Conservation (phyloP, 2,797 vertebrate genomes). For the Chanos chanos region DNA sequence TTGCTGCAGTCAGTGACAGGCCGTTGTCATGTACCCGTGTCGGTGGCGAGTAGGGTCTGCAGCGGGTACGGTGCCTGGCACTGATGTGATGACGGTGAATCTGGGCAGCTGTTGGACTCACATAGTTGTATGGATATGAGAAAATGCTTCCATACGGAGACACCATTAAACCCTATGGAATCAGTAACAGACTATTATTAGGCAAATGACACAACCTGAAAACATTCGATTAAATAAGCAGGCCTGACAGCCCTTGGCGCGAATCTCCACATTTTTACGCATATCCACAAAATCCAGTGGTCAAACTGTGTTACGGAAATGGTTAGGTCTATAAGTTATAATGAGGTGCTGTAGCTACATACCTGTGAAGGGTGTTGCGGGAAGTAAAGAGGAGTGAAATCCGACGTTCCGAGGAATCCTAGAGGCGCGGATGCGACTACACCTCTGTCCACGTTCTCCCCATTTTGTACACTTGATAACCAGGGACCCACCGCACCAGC, state of each 20-base stretch:
- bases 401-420: slow-evolving; percentile 9
- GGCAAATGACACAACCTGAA: too few relatives aligned
- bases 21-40: slow-evolving; percentile 66
- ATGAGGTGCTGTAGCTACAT: not conserved
- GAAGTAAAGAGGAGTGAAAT: slow-evolving; percentile 22
- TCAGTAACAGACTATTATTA: too few relatives aligned
- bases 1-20: slow-evolving; percentile 59
- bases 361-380: slow-evolving; percentile 36
- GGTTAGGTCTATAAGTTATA: too few relatives aligned
- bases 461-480: slow-evolving; percentile 4
- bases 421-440: slow-evolving; percentile 9
- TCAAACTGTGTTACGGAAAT: too few relatives aligned
- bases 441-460: not conserved
- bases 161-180: slow-evolving; percentile 79
- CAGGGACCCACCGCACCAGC: slow-evolving; percentile 21
- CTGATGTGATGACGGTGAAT: slow-evolving; percentile 74
- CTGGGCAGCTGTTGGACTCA: slow-evolving; percentile 68
- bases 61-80: slow-evolving; percentile 70
- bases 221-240: too few relatives aligned
- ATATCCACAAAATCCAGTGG: too few relatives aligned
- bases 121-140: slow-evolving; percentile 81
- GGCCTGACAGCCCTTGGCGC: too few relatives aligned
- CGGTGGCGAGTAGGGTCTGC: slow-evolving; percentile 73
- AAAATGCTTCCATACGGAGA: slow-evolving; percentile 81
- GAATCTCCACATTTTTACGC: too few relatives aligned